These are phyloP conservation scores for Diorhabda sublineata DNA, from an alignment of 1,140 invertebrate genomes.

Conservation along the genomic window DNA sequence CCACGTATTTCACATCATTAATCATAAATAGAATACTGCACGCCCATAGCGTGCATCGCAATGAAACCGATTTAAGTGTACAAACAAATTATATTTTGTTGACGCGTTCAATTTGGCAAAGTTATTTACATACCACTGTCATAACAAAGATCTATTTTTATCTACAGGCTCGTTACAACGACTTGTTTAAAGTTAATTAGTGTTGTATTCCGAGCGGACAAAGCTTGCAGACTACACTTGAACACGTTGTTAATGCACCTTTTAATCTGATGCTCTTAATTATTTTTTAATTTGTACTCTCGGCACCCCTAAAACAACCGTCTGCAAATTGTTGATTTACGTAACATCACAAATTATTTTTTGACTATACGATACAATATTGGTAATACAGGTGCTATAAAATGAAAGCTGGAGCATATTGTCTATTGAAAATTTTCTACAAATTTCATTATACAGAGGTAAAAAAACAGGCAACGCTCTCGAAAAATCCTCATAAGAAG, in stretches of 20 bases:
- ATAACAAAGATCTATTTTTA: slow-evolving; percentile 18
- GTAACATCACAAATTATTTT: too few species aligned
- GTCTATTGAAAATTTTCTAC: too few species aligned
- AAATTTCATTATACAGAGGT: too few species aligned
- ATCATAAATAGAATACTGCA: too few species aligned
- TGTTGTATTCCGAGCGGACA: background rate
- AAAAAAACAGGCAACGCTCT: too few species aligned
- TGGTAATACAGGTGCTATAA: too few species aligned
- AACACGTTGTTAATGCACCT: slow-evolving; percentile 19
- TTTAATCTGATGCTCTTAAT: slow-evolving; percentile 18
- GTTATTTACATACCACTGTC: slow-evolving; percentile 15
- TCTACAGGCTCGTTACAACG: slow-evolving; percentile 14
- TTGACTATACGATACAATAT: too few species aligned
- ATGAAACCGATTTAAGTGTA: background rate
- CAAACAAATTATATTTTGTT: slow-evolving; percentile 13
- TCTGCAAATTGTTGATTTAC: background rate
- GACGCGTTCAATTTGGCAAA: slow-evolving; percentile 4
- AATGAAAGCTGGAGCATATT: too few species aligned
- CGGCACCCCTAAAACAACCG: background rate
- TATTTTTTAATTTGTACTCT: slow-evolving; percentile 16
- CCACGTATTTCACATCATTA: too few species aligned
- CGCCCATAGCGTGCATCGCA: background rate
- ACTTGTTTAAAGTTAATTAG: slow-evolving; percentile 21
- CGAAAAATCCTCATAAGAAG: too few species aligned
- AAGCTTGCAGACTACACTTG: slow-evolving; percentile 11